A percentile compares a stretch with the other conserved stretches of the same genome.
Conservation (phyloP, 1,140 invertebrate genomes). For the Ceratoteleas bidentatus region DNA sequence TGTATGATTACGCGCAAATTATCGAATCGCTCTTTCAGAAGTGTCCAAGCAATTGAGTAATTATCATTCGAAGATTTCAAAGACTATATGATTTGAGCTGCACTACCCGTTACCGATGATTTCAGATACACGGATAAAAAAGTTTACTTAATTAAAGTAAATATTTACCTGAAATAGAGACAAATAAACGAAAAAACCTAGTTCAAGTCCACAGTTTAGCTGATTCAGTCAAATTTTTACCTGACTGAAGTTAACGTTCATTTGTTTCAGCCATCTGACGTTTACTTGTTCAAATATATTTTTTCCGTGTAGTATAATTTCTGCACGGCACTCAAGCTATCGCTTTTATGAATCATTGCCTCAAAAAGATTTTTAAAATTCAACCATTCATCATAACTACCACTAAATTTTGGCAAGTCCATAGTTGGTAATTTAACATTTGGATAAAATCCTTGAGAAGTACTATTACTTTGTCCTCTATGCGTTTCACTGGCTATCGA, state of each 20-base stretch:
- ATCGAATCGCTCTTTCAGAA: conserved; percentile 1
- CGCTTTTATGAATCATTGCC: not conserved
- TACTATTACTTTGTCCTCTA: not conserved
- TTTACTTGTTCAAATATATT: no score
- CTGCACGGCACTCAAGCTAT: not conserved
- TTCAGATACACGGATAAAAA: no score
- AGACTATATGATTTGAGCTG: conserved; percentile 1
- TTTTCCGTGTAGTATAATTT: conserved; percentile 14
- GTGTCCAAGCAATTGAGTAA: conserved; percentile 2
- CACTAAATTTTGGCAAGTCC: conserved; percentile 9
- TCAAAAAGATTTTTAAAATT: conserved; percentile 1
- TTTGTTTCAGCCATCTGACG: no score
- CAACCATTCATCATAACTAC: conserved; percentile 9
- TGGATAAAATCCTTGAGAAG: not conserved
- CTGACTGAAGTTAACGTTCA: no score
- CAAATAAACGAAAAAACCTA: no score
- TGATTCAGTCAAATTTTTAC: no score
- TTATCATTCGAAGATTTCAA: not conserved
- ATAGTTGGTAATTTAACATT: conserved; percentile 7
- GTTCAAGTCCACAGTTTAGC: no score
- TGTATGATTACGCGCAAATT: conserved; percentile 2
- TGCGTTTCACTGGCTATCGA: no score
- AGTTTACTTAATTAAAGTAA: no score
- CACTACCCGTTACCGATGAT: not conserved
- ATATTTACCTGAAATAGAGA: no score